phyloP scores from a whole-genome alignment of 1,140 invertebrate species.

The Manduca sexta region DNA sequence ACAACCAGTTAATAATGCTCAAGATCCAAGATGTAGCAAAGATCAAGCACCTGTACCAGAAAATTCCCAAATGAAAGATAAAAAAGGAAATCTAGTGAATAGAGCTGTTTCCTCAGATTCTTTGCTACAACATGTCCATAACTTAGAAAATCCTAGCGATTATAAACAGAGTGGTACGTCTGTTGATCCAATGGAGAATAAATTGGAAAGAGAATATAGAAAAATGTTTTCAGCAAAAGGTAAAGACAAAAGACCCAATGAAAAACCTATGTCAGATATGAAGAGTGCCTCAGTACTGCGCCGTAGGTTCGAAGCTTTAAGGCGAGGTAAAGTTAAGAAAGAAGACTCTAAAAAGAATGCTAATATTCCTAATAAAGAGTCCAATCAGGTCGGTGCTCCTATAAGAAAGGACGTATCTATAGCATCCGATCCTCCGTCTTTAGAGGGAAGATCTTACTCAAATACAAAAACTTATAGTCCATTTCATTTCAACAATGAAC shows the following conservation, averaged over 20 bases:
- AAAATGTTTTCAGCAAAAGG: slow-evolving; percentile 33
- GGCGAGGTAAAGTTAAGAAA: slow-evolving; percentile 33
- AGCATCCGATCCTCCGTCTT: slow-evolving; percentile 44
- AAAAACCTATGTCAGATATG: slow-evolving; percentile 22
- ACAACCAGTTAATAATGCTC: too few species aligned
- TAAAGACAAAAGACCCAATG: slow-evolving; percentile 25
- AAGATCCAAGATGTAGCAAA: too few species aligned
- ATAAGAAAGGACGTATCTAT: slow-evolving; percentile 47
- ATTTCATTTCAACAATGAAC: slow-evolving; percentile 4
- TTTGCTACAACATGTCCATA: slow-evolving; percentile 46
- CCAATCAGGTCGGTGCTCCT: slow-evolving; percentile 15
- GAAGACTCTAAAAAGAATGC: slow-evolving; percentile 28
- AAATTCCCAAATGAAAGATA: slow-evolving; percentile 1
- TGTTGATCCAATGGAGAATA: slow-evolving; percentile 42
- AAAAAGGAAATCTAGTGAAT: slow-evolving; percentile 1
- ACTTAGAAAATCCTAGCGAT: slow-evolving; percentile 43
- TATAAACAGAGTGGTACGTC: slow-evolving; percentile 27
- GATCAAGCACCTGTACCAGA: too few species aligned
- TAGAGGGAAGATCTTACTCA: slow-evolving; percentile 36
- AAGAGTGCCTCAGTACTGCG: slow-evolving; percentile 40
- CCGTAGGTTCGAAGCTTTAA: slow-evolving; percentile 42
- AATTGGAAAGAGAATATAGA: slow-evolving; percentile 45
- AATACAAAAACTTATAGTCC: slow-evolving; percentile 34
- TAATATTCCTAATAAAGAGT: slow-evolving; percentile 14
- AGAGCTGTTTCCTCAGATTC: slow-evolving; percentile 42